Evolutionary conservation across 2,888 invertebrate genomes (phyloP).

Genomic region (Nymphalis urticae): DNA sequence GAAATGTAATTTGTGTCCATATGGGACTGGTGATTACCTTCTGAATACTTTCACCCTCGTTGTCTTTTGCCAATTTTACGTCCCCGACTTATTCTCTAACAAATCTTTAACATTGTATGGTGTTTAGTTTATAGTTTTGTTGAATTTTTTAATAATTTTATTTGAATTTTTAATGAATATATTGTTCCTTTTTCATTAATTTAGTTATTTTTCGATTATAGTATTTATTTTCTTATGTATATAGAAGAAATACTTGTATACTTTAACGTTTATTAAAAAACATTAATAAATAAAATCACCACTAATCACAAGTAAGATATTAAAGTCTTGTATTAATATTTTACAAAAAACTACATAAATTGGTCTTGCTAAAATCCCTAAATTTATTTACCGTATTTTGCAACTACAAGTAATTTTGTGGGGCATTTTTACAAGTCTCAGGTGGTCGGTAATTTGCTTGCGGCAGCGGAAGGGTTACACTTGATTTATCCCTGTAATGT

Average conservation of each 20-base stretch:
- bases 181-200: no score
- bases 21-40: slow-evolving; percentile 79
- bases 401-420: slow-evolving; percentile 60
- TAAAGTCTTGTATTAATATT: neutral
- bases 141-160: neutral
- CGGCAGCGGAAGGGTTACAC: slow-evolving; percentile 70
- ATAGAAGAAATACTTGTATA: no score
- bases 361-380: slow-evolving; percentile 18
- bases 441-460: slow-evolving; percentile 78
- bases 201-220: no score
- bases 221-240: no score
- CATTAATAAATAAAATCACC: no score
- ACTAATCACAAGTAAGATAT: no score
- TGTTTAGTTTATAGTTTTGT: slow-evolving; percentile 32
- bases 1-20: slow-evolving; percentile 80
- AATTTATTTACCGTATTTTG: slow-evolving; percentile 30
- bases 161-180: no score
- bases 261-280: no score
- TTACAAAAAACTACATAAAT: slow-evolving; percentile 9
- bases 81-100: slow-evolving; percentile 62
- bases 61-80: slow-evolving; percentile 66
- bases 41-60: slow-evolving; percentile 66
- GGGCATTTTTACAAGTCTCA: slow-evolving; percentile 78
- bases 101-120: slow-evolving; percentile 63
- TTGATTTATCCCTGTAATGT: slow-evolving; percentile 76